Evolutionary conservation across 2,888 invertebrate species (phyloP).

Genomic region (Agriopis aurantiaria): DNA sequence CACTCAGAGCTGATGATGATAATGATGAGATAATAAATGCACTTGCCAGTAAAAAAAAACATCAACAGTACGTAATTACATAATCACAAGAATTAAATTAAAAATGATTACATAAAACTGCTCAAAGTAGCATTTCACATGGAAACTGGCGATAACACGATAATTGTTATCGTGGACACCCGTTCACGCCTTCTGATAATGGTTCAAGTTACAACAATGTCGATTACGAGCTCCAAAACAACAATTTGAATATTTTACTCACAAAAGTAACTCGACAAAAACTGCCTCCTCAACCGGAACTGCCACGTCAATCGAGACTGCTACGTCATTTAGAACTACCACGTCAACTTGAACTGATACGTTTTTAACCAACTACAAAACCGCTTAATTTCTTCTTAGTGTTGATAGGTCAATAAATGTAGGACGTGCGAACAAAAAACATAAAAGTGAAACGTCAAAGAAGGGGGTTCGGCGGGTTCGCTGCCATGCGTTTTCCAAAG

Average conservation of each 20-base stretch:
- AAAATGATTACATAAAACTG: neutral
- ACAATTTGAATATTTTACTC: neutral
- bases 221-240: slow-evolving; percentile 9
- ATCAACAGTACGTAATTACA: no score
- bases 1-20: no score
- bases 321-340: neutral
- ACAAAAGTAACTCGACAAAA: neutral
- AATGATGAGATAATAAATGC: no score
- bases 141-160: slow-evolving; percentile 20
- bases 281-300: neutral
- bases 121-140: slow-evolving; percentile 3
- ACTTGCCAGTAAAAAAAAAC: no score
- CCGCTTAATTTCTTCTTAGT: neutral
- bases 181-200: slow-evolving; percentile 18
- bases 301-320: neutral
- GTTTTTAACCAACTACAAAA: neutral
- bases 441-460: slow-evolving; percentile 16
- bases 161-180: slow-evolving; percentile 28
- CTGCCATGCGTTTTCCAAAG: slow-evolving; percentile 28
- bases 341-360: neutral
- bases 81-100: neutral
- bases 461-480: slow-evolving; percentile 19
- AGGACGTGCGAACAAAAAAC: neutral
- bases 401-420: neutral
- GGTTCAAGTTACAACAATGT: slow-evolving; percentile 17